These are phyloP conservation scores for Anastrepha ludens DNA, from an alignment of 1,140 invertebrate species.

Conservation along the genomic window DNA sequence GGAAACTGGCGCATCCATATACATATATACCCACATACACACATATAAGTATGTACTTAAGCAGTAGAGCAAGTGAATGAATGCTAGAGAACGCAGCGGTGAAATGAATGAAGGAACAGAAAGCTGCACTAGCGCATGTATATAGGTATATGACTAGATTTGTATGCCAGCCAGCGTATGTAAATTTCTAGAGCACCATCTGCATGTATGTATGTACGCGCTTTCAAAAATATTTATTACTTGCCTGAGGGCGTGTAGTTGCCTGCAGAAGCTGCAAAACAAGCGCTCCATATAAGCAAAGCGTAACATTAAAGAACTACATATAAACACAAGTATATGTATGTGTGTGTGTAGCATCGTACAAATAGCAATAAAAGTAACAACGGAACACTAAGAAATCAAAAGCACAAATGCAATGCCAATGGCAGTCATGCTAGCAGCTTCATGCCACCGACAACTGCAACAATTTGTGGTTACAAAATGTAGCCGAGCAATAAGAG, in stretches of 20 bases:
- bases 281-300: neutral
- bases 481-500: neutral
- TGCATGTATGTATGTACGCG: neutral
- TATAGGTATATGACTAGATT: no score
- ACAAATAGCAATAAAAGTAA: neutral
- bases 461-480: conserved; percentile 10
- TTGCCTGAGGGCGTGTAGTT: neutral
- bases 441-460: neutral
- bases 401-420: neutral
- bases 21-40: no score
- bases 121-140: neutral
- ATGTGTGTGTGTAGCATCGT: neutral
- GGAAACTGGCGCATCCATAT: neutral
- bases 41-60: neutral
- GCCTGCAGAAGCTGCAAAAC: neutral
- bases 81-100: neutral
- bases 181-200: neutral
- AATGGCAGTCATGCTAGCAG: neutral
- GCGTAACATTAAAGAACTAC: neutral
- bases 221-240: neutral
- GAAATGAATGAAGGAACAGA: neutral
- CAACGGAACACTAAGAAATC: neutral
- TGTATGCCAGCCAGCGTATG: neutral
- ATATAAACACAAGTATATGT: neutral
- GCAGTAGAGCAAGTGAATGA: neutral